These are phyloP conservation scores for Bergia sp. DNA, from an alignment of 92 coral and sea anemone genomes.

Conservation along the genomic window DNA sequence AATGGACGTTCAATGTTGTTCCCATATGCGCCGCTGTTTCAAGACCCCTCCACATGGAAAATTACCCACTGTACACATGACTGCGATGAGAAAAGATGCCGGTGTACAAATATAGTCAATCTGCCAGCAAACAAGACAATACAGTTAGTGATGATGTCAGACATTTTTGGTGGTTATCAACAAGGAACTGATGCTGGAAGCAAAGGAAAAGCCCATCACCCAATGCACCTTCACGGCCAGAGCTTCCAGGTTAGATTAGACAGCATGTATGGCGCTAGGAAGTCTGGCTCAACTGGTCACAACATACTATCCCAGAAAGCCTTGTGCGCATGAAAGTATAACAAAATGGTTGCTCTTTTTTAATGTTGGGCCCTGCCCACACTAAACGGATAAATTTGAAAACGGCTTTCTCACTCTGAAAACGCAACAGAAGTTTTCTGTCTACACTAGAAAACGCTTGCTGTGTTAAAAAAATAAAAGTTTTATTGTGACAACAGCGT, in stretches of 20 bases:
- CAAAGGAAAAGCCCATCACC: conserved; percentile 48
- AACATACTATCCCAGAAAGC: too few species aligned
- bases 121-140: conserved; percentile 63
- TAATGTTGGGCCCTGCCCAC: too few species aligned
- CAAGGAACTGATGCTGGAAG: background rate
- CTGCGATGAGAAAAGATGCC: conserved; percentile 49
- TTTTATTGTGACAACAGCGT: too few species aligned
- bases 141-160: conserved; percentile 61
- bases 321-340: too few species aligned
- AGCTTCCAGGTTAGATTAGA: conserved; percentile 53
- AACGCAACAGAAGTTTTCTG: too few species aligned
- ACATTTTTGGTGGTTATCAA: background rate
- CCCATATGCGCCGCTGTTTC: conserved; percentile 60
- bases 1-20: conserved; percentile 44
- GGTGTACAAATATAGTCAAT: conserved; percentile 59
- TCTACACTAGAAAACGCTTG: too few species aligned
- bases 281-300: background rate
- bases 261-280: too few species aligned
- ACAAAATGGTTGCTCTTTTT: too few species aligned
- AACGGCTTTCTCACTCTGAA: too few species aligned
- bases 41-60: conserved; percentile 62
- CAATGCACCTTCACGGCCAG: conserved; percentile 62
- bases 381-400: too few species aligned
- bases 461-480: too few species aligned
- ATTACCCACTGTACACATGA: conserved; percentile 51